Base-by-base conservation (phyloP, 1,140 invertebrate genomes). In the Philopotamus ludificatus region DNA sequence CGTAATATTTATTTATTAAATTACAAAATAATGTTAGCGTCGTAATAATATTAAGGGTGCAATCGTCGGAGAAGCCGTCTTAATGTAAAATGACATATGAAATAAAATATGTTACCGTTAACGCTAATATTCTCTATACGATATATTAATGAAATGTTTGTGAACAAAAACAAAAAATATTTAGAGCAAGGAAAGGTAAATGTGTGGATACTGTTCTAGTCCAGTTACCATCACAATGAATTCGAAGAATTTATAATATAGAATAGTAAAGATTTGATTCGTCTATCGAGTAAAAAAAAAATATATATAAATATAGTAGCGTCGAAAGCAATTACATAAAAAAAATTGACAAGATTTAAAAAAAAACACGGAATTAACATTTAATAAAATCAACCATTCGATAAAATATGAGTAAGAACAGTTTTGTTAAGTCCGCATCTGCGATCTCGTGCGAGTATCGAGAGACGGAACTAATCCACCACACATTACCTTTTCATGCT, bases 151-250 rank as follows among this genome's bases (percentile, higher is more conserved):
- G n/a, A n/a, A n/a, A n/a, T n/a, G n/a, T n/a, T n/a, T n/a, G n/a
- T n/a, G n/a, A n/a, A n/a, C n/a, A n/a, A n/a, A n/a, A n/a, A n/a
- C n/a, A n/a, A n/a, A n/a, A n/a, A n/a, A n/a, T n/a, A n/a, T 23
- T 28, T 55, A 45, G 60, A 70, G 68, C 65, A 74, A 77, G 77
- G 76, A 77, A 79, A 79, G 78, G 77, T 79, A 77, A 75, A 75
- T 74, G 77, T 77, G 77, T 76, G 76, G 76, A 76, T 75, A 74
- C 74, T 74, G 76, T 73, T 74, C 72, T 73, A 71, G 72, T 72
- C 75, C 74, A 74, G 74, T 62, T 72, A 73, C 72, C 74, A 73
- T 66, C 68, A 70, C 68, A 70, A 45, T 28, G 49, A 68, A 59
- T 63, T 51, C 49, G 61, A 41, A 64, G 47, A 60, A 55, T 55